Evolutionary conservation across 2,888 invertebrate species (phyloP), one percentile per base, ranked within the genome.

Genomic region (Trachelus troglodyta): DNA sequence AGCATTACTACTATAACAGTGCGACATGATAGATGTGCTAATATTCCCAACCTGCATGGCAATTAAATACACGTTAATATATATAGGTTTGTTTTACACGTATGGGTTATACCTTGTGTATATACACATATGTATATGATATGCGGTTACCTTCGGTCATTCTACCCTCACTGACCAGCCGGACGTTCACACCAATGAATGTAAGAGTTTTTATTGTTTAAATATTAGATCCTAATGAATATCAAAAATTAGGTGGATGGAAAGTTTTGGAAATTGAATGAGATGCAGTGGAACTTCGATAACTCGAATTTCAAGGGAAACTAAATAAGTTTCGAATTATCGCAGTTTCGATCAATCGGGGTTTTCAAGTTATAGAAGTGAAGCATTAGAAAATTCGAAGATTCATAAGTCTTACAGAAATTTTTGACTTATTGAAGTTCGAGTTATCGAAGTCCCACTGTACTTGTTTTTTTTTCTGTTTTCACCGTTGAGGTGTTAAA

Each of bases 101-200:
- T 23, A 23, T 56, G 56, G 56, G 9, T 23, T 23, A 23, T 56
- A 56, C 23, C n/a, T n/a, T n/a, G n/a, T 56, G 56, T 56, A 56
- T 23, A 2, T 56, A 23, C 40, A 40, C 33, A 33, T 31, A 56
- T 23, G 9, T 56, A 56, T 56, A 56, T 9, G 23, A 56, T 9
- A 23, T 33, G 33, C 71, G 71, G 71, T 71, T 30, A 71, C 31
- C 71, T 34, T 71, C 71, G 71, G 71, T 71, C 71, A 71, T 71
- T 71, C 71, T 71, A 71, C 71, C 71, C 12, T 71, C 33, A 15
- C 15, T 34, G 31, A 31, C 31, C 71, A n/a, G 6, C 2, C 34
- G 12, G 3, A 12, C 31, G 4, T 23, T 33, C 12, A 23, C 33
- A 12, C 31, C 3, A 9, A 71, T 31, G 23, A 56, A 56, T 1